These are phyloP conservation scores for Podilymbus podiceps DNA, from an alignment of 2,113 vertebrate species.

Conservation along the genomic window DNA sequence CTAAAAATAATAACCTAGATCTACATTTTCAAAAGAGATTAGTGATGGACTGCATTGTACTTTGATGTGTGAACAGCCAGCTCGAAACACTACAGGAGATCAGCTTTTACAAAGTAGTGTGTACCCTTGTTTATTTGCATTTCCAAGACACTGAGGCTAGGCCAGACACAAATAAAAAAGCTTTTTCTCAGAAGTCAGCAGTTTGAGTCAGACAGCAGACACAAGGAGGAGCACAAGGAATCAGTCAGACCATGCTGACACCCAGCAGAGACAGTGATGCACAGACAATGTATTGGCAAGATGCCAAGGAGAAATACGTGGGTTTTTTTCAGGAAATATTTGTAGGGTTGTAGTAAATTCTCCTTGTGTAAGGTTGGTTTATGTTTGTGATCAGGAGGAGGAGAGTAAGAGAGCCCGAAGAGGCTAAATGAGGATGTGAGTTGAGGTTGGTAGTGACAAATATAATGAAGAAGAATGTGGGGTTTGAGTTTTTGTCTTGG, in stretches of 20 bases:
- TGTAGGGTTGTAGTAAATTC: background rate
- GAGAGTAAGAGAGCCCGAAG: background rate
- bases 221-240: background rate
- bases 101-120: background rate
- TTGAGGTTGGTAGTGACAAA: background rate
- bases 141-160: background rate
- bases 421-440: background rate
- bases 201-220: background rate
- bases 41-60: background rate
- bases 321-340: background rate
- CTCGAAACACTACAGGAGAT: background rate
- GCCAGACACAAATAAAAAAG: background rate
- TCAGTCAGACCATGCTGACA: background rate
- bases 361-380: background rate
- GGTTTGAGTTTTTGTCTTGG: background rate
- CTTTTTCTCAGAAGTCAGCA: background rate
- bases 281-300: background rate
- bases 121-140: background rate
- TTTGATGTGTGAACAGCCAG: background rate
- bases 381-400: background rate
- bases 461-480: background rate
- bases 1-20: background rate
- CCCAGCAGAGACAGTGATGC: background rate
- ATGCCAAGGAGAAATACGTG: background rate
- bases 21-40: background rate